Evolutionary conservation across 2,888 invertebrate genomes (phyloP), one percentile per base, ranked within the genome.

Genomic region (Sminthurinus aureus): DNA sequence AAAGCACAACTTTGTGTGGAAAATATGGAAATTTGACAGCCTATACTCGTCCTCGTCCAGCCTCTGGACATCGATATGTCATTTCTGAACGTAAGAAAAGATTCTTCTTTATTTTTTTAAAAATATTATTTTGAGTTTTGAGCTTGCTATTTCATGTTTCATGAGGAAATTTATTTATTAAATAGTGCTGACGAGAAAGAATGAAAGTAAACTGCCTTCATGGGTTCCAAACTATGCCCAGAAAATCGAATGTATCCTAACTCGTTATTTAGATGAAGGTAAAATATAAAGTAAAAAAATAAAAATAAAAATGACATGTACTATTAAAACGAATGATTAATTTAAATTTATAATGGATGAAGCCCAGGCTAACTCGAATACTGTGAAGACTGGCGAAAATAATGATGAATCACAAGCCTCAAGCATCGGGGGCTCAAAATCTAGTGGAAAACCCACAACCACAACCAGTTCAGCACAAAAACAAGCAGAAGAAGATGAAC

Each of bases 61-160:
- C 78, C 13, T 78, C 78, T 8, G 78, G 78, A n/a, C 78, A 78
- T 38, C 78, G 78, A 15, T 78, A 78, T 38, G 78, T 78, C 22
- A 78, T 78, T 20, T 78, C 78, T 12, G 15, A 24, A 15, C 26
- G 64, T 78, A 51, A 78, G 18, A 24, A 24, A 26, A 64, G 15
- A 18, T n/a, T 64, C 64, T 64, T 64, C 58, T 15, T 18, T 9
- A 15, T 64, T 9, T 64, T 38, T 38, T 38, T 1, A 38, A 38
- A 38, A 6, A 6, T 38, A 38, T 38, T 38, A 6, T 38, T 38
- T 38, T 38, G n/a, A n/a, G n/a, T 38, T 38, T 38, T 38, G 6
- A 38, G 1, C 3, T 38, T 38, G 3, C 38, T 38, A 4, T 38
- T 38, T 38, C 38, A 4, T 38, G 3, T 38, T 38, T 38, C n/a